Conservation (phyloP, 2,797 vertebrate genomes). For the Melanogrammus aeglefinus region DNA sequence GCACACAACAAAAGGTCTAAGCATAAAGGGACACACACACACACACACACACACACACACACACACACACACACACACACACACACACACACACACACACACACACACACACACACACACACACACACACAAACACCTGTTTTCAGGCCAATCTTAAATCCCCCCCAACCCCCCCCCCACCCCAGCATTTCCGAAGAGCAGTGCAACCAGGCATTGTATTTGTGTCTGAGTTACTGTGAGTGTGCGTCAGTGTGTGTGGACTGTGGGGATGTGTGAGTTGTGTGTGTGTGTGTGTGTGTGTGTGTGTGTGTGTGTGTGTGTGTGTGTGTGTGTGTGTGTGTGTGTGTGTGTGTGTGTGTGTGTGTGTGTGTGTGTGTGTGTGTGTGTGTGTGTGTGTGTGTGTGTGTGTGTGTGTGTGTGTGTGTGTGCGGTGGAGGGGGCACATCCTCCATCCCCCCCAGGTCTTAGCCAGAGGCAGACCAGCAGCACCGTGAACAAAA, state of each 20-base stretch:
- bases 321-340: slow-evolving; percentile 4
- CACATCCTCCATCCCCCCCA: slow-evolving; percentile 27
- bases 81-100: slow-evolving; percentile 9
- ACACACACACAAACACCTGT: slow-evolving; percentile 34
- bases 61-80: slow-evolving; percentile 3
- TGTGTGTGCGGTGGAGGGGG: slow-evolving; percentile 19
- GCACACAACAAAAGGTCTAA: too few relatives aligned
- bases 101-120: slow-evolving; percentile 9
- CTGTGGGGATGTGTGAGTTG: too few relatives aligned
- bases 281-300: background rate
- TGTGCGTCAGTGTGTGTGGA: background rate
- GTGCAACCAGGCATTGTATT: slow-evolving; percentile 16
- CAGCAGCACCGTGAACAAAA: slow-evolving; percentile 41
- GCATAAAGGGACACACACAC: background rate
- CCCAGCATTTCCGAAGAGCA: slow-evolving; percentile 27
- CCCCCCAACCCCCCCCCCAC: slow-evolving; percentile 13
- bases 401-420: slow-evolving; percentile 17
- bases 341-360: background rate
- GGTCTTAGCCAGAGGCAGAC: slow-evolving; percentile 31
- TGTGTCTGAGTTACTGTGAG: slow-evolving; percentile 9
- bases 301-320: background rate
- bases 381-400: slow-evolving; percentile 20
- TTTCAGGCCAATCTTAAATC: slow-evolving; percentile 33
- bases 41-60: slow-evolving; percentile 22
- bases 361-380: background rate